Conservation (phyloP, 2,113 vertebrate genomes). For the Istiophorus platypterus region DNA sequence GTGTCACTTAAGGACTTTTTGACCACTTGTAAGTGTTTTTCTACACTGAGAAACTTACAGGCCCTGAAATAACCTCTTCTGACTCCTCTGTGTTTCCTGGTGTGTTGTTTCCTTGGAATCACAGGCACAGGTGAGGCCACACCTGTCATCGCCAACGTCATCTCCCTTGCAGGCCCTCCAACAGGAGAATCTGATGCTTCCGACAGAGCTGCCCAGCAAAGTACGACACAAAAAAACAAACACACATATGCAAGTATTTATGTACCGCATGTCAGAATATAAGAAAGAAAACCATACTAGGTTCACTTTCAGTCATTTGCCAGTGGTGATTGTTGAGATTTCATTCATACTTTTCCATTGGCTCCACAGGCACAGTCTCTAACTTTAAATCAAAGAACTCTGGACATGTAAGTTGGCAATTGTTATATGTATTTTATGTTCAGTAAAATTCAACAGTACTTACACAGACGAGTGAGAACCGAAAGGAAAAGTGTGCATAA, state of each 20-base stretch:
- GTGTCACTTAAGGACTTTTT: no score
- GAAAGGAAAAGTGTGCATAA: neutral
- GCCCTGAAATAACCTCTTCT: no score
- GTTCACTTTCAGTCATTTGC: neutral
- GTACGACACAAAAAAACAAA: conserved; percentile 67
- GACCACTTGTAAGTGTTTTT: no score
- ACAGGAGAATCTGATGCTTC: conserved; percentile 85
- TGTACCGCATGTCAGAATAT: neutral
- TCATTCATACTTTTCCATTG: neutral
- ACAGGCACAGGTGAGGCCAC: conserved; percentile 83
- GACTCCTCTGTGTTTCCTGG: neutral
- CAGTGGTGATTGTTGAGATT: neutral
- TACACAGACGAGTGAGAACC: neutral
- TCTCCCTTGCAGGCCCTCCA: conserved; percentile 91
- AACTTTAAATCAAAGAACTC: conserved; percentile 87
- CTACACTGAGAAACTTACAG: no score
- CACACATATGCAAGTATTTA: neutral
- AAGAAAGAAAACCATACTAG: fast-evolving
- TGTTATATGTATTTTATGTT: neutral
- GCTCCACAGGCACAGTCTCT: conserved; percentile 84
- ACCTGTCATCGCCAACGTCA: conserved; percentile 95
- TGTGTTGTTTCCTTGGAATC: conserved; percentile 23
- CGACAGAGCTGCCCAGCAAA: conserved; percentile 88
- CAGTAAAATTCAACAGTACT: neutral
- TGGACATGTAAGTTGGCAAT: conserved; percentile 87